A percentile compares a stretch with the other conserved stretches of the same genome.
phyloP scores from a whole-genome alignment of 2,113 vertebrate genomes.

The Lates calcarifer region DNA sequence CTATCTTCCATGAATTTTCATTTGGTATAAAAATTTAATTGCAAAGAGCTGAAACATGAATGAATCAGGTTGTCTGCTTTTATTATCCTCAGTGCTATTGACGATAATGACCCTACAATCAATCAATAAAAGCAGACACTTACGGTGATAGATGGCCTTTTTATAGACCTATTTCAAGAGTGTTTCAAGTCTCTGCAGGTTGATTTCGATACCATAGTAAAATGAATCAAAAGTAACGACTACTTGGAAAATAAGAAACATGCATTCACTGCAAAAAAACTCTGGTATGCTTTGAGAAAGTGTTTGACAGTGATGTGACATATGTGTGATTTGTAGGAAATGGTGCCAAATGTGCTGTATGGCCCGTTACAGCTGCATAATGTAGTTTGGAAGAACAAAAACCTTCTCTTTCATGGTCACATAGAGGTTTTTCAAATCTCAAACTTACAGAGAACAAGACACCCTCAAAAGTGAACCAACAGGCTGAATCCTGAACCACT shows the following conservation, averaged over 20 bases:
- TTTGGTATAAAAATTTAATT: neutral
- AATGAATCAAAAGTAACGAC: slow-evolving; percentile 9
- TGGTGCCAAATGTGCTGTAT: neutral
- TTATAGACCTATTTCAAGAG: neutral
- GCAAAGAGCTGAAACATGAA: neutral
- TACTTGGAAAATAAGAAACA: neutral
- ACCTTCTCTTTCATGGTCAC: neutral
- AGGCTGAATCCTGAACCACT: slow-evolving; percentile 48
- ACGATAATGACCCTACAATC: slow-evolving; percentile 5
- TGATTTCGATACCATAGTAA: slow-evolving; percentile 1
- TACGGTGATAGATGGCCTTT: neutral
- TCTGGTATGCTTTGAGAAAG: neutral
- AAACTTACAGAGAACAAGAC: neutral
- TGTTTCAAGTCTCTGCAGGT: neutral
- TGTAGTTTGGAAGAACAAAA: neutral
- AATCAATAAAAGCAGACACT: neutral
- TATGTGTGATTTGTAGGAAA: neutral
- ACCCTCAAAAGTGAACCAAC: slow-evolving; percentile 26
- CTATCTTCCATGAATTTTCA: neutral
- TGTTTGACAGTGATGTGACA: neutral
- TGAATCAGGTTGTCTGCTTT: neutral
- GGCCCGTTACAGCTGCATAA: neutral
- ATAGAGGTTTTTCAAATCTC: neutral
- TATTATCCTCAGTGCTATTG: neutral
- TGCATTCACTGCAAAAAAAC: neutral